Base-by-base conservation (phyloP, 1,140 invertebrate genomes). In the Hylaeus volcanicus region DNA sequence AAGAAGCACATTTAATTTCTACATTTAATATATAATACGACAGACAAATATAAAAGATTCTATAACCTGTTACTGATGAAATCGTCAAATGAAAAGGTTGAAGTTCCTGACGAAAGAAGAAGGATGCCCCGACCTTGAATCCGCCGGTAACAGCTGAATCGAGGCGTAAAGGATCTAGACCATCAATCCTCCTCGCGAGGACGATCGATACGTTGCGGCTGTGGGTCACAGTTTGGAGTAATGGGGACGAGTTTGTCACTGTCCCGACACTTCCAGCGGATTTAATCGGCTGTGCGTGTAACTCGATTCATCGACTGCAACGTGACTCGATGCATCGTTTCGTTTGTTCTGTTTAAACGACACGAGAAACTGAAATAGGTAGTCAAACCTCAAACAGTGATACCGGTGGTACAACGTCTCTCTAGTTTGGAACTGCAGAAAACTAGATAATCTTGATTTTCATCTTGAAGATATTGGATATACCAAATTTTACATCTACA, bases 191-290 rank as follows among this genome's bases (percentile, higher is more conserved):
- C 12, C 37, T 0, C 9, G 39, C n/a, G n/a, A 0, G 48, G 5
- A 9, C 12, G 76, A 73, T 79, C 76, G 76, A 64, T 73, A 48
- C 60, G 48, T 51, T 51, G n/a, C 37, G 37, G 12, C 51, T 14
- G n/a, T 58, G 26, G 58, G 53, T 45, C 51, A 26, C 60, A 64
- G 68, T 64, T 72, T 48, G 4, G 69, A 73, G 5, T 73, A 73
- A 79, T 79, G 37, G 76, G 56, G 76, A 64, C 60, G 64, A 61
- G 69, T 79, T 72, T 72, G 48, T 79, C 76, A 79, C 76, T 79
- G 76, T 73, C 76, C 64, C 37, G 60, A 53, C 51, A 45, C 51
- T 55, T 73, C 48, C 5, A 39, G 6, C 53, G 14, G 6, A 56
- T 73, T 72, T 79, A 79, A 73, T 56, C 76, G 45, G 2, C 45